Conservation (phyloP, 2,113 vertebrate species). For the Fulmarus glacialis region DNA sequence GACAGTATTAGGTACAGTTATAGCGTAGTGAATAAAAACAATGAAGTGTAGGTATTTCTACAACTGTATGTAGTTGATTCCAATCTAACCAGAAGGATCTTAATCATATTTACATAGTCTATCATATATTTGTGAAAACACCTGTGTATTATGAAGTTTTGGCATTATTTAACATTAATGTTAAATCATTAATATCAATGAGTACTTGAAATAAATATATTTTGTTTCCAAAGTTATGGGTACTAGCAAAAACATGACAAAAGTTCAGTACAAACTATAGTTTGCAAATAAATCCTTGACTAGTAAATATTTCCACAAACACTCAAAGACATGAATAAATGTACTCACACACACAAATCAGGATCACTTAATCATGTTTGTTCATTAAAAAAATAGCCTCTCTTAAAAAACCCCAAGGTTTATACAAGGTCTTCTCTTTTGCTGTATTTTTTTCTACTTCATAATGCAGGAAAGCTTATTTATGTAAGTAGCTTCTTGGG, state of each 20-base stretch:
- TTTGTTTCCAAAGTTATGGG: background rate
- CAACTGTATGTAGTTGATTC: background rate
- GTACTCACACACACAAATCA: background rate
- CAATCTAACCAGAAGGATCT: background rate
- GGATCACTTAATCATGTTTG: background rate
- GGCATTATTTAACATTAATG: background rate
- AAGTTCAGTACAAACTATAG: background rate
- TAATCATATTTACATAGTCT: background rate
- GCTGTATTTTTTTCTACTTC: background rate
- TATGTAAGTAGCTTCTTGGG: background rate
- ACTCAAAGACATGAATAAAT: background rate
- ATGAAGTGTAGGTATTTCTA: background rate
- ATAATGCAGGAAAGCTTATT: background rate
- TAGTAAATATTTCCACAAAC: background rate
- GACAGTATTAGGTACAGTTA: background rate
- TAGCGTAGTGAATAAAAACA: background rate
- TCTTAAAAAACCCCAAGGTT: accelerated
- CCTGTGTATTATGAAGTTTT: background rate
- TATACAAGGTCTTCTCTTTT: background rate
- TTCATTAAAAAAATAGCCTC: background rate
- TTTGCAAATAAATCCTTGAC: background rate
- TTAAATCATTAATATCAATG: background rate
- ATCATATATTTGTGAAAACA: background rate
- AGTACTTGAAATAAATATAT: background rate
- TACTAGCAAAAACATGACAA: background rate